Evolutionary conservation across 2,888 invertebrate genomes (phyloP).

Genomic region (Lamellibrachia columna): DNA sequence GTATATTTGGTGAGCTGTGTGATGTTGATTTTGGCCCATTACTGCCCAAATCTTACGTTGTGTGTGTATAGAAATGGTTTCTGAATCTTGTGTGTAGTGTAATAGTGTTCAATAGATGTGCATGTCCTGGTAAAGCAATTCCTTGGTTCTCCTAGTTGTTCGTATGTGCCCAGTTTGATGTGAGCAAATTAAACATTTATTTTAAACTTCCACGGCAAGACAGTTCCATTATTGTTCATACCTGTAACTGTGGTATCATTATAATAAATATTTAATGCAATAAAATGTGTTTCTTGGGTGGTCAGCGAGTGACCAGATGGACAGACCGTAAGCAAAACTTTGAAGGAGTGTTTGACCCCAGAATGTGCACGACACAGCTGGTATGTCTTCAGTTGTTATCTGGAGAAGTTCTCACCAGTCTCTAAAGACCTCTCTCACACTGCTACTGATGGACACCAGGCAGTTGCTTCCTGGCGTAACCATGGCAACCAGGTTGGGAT

Average conservation of each 20-base stretch:
- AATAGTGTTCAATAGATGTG: too few species aligned
- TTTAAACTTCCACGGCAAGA: not conserved
- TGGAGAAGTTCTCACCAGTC: not conserved
- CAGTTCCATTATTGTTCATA: not conserved
- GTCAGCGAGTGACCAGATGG: not conserved
- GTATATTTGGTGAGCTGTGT: too few species aligned
- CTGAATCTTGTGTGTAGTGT: too few species aligned
- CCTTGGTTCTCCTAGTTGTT: too few species aligned
- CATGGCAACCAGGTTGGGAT: constrained; percentile 4
- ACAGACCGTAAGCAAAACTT: not conserved
- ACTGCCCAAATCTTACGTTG: too few species aligned
- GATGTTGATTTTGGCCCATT: too few species aligned
- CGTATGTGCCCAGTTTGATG: not conserved
- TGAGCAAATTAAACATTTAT: not conserved
- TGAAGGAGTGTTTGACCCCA: not conserved
- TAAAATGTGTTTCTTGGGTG: not conserved
- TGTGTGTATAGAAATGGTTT: too few species aligned
- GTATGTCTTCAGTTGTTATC: not conserved
- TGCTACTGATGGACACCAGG: not conserved
- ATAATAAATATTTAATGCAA: not conserved
- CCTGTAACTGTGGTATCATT: not conserved
- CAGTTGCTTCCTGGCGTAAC: not conserved
- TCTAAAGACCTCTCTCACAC: not conserved
- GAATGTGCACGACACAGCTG: not conserved
- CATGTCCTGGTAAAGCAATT: too few species aligned